phyloP scores from a whole-genome alignment of 1,140 invertebrate genomes.

The Mylabris phalerata region DNA sequence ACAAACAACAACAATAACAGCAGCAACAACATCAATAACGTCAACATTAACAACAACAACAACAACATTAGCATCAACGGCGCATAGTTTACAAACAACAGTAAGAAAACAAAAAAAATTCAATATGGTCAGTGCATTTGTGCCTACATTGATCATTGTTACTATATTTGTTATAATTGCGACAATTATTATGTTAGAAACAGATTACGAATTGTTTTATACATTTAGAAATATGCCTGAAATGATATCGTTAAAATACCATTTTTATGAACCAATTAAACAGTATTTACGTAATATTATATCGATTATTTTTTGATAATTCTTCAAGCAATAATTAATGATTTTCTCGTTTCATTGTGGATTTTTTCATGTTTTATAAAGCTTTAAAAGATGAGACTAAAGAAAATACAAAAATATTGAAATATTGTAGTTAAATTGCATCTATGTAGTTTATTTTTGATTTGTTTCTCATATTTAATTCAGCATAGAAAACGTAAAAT shows the following conservation, averaged over 20 bases:
- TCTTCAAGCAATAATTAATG: background rate
- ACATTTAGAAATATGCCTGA: conserved; percentile 68
- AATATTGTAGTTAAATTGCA: background rate
- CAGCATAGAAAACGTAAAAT: no score
- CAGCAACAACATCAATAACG: background rate
- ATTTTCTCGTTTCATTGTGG: background rate
- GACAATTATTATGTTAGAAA: conserved; percentile 64
- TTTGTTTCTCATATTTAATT: background rate
- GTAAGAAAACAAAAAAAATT: conserved; percentile 43
- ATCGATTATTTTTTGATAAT: conserved; percentile 9
- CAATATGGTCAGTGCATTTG: conserved; percentile 59
- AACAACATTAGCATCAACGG: conserved; percentile 29
- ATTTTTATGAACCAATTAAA: conserved; percentile 77
- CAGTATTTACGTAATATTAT: conserved; percentile 52
- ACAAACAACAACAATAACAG: background rate
- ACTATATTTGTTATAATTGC: conserved; percentile 56
- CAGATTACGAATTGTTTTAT: conserved; percentile 63
- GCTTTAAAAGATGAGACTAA: background rate
- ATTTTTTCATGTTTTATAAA: background rate
- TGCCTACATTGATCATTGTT: conserved; percentile 64
- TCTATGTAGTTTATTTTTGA: background rate
- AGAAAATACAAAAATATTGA: background rate
- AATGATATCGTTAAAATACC: conserved; percentile 66
- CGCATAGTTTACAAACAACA: conserved; percentile 24
- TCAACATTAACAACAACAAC: conserved; percentile 30